phyloP scores from a whole-genome alignment of 2,113 vertebrate species.

The Psilopogon haemacephalus region DNA sequence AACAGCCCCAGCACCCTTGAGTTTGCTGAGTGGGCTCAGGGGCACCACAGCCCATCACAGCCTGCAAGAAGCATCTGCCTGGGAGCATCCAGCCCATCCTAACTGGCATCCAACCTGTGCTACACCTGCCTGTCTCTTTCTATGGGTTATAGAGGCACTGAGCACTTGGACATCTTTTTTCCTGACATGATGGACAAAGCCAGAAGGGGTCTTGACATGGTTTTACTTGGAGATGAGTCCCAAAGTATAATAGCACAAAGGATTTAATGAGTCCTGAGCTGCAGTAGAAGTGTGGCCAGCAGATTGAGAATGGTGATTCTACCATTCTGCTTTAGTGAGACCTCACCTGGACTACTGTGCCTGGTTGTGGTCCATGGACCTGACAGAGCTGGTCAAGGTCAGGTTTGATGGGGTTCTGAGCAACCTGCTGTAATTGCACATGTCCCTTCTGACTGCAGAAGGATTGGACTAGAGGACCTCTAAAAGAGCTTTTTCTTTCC shows the following conservation, averaged over 20 bases:
- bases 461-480: too few relatives aligned
- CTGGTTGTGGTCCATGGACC: too few relatives aligned
- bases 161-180: fast-evolving
- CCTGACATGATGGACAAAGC: fast-evolving
- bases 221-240: not conserved
- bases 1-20: not conserved
- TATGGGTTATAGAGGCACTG: fast-evolving
- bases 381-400: too few relatives aligned
- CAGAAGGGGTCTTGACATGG: not conserved
- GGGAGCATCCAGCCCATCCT: not conserved
- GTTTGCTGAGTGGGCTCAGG: not conserved
- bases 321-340: too few relatives aligned
- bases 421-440: too few relatives aligned
- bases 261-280: not conserved
- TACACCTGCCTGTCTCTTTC: not conserved
- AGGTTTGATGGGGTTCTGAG: too few relatives aligned
- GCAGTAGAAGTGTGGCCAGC: too few relatives aligned
- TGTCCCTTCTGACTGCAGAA: too few relatives aligned
- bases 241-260: fast-evolving
- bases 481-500: not conserved
- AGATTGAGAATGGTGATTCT: too few relatives aligned
- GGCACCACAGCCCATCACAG: not conserved
- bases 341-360: too few relatives aligned
- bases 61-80: not conserved
- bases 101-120: not conserved